phyloP scores from a whole-genome alignment of 2,797 vertebrate species.

The Babyrousa celebensis region DNA sequence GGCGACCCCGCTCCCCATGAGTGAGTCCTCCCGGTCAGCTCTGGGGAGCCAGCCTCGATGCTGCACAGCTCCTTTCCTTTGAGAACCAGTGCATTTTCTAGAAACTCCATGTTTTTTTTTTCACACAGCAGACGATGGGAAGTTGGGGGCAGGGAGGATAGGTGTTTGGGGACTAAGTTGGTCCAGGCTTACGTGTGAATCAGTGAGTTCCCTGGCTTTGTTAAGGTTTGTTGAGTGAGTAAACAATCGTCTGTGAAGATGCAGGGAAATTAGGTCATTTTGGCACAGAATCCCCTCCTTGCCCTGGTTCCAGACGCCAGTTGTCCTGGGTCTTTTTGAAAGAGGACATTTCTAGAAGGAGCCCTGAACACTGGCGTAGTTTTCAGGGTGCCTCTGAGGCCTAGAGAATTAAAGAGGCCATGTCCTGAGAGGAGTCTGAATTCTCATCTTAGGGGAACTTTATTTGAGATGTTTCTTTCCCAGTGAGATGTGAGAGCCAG shows the following conservation, averaged over 20 bases:
- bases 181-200: accelerated
- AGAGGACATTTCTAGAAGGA: constrained; percentile 10
- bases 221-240: not conserved
- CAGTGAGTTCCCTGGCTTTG: not conserved
- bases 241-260: not conserved
- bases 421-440: not conserved
- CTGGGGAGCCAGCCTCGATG: not conserved
- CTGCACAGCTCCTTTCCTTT: not conserved
- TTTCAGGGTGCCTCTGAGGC: not conserved
- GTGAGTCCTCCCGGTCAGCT: not conserved
- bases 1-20: not conserved
- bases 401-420: not conserved
- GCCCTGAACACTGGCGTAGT: not conserved
- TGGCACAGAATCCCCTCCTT: not conserved
- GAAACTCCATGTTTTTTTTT: not conserved
- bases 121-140: not conserved
- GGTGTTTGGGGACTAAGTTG: not conserved
- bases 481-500: not conserved
- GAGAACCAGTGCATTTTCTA: not conserved
- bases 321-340: not conserved
- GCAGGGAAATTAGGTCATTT: not conserved
- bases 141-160: not conserved
- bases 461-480: not conserved
- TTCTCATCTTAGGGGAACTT: not conserved
- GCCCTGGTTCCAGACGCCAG: not conserved